Conservation (phyloP, 2,113 vertebrate species). For the Balaeniceps rex region DNA sequence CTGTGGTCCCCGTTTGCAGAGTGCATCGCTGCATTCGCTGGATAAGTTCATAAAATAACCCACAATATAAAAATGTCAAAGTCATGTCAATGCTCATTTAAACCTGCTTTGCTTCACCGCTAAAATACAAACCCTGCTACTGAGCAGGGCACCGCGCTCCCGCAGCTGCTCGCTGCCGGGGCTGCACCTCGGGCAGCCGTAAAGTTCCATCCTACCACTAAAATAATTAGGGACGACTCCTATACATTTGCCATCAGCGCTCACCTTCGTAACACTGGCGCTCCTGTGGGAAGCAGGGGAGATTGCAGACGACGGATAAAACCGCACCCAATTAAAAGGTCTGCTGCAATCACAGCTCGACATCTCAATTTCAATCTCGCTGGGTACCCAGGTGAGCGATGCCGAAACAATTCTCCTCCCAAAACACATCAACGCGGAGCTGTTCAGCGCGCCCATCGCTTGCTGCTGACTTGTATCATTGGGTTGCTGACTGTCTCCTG, state of each 20-base stretch:
- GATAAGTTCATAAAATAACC: conserved; percentile 39
- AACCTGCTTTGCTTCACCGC: conserved; percentile 19
- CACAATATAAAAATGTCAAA: conserved; percentile 59
- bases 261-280: background rate
- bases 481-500: background rate
- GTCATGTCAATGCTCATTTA: conserved; percentile 56
- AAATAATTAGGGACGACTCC: background rate
- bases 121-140: conserved; percentile 36
- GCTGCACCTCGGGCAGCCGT: background rate
- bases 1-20: background rate
- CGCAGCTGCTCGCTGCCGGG: background rate
- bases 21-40: background rate
- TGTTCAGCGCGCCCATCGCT: rapidly evolving
- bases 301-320: background rate
- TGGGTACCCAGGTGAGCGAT: rapidly evolving
- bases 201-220: background rate
- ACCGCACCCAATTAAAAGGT: background rate
- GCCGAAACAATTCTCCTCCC: background rate
- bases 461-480: background rate
- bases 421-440: rapidly evolving
- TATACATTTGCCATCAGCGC: background rate
- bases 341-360: background rate
- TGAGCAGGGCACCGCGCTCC: background rate
- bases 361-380: background rate
- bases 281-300: background rate